Percentiles rank a stretch among this genome's conserved stretches.
Conservation (phyloP, 2,113 vertebrate genomes). For the Embiotoca jacksoni region DNA sequence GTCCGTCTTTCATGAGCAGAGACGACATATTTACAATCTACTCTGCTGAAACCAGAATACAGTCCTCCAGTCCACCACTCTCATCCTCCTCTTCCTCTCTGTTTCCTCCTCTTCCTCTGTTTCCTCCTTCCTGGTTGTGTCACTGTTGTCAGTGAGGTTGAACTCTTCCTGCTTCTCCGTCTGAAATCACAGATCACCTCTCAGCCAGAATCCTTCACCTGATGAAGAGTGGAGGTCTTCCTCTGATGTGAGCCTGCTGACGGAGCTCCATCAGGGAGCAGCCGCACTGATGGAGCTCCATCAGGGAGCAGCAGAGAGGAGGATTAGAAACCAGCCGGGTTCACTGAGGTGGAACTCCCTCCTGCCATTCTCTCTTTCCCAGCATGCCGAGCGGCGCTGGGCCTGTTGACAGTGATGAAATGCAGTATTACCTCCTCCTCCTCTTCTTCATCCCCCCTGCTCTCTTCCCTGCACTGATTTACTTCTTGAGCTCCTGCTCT, state of each 20-base stretch:
- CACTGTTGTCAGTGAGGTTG: no score
- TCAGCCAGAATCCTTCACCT: no score
- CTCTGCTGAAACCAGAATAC: no score
- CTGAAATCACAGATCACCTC: no score
- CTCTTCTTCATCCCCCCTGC: not conserved
- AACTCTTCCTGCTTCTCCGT: no score
- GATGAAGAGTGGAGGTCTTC: not conserved
- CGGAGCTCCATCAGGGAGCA: not conserved
- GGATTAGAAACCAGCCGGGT: constrained; percentile 56
- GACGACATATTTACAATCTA: constrained; percentile 15
- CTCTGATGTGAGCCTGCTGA: no score
- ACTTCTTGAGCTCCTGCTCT: constrained; percentile 31
- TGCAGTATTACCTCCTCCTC: constrained; percentile 27
- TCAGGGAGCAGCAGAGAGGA: not conserved
- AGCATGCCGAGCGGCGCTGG: constrained; percentile 37
- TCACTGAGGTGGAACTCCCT: constrained; percentile 61
- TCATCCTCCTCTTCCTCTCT: no score
- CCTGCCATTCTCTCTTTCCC: constrained; percentile 32
- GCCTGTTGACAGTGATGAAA: constrained; percentile 69
- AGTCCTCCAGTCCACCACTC: no score
- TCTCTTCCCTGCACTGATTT: constrained; percentile 36
- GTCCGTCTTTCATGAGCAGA: not conserved
- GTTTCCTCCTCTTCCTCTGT: no score
- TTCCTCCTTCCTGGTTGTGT: no score
- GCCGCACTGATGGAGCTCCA: not conserved